Evolutionary conservation across 92 coral and sea anemone genomes (phyloP).

Genomic region (Nematostella vectensis): DNA sequence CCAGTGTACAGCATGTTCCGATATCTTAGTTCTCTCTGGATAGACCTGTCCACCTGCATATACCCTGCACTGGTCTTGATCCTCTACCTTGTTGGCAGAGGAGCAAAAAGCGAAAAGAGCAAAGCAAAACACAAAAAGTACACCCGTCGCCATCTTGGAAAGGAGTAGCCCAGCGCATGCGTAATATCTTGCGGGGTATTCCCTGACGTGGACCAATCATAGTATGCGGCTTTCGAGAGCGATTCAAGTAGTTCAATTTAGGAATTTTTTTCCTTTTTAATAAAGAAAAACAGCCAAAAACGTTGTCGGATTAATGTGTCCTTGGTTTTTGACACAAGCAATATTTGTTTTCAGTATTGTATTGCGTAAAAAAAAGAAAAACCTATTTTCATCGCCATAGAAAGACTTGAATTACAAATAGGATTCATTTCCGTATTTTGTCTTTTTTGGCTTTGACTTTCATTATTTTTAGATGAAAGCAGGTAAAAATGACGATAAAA

Average conservation of each 20-base stretch:
- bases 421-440: no score
- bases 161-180: slow-evolving; percentile 40
- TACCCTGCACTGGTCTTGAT: slow-evolving; percentile 76
- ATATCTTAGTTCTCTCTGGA: slow-evolving; percentile 75
- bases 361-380: no score
- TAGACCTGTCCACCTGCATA: slow-evolving; percentile 96
- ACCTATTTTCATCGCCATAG: no score
- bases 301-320: no score
- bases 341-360: no score
- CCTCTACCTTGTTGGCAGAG: slow-evolving; percentile 89
- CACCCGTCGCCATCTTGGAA: slow-evolving; percentile 33
- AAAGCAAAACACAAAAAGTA: slow-evolving; percentile 13
- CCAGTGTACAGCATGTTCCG: slow-evolving; percentile 97
- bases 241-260: not conserved
- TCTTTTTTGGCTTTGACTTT: no score
- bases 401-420: no score
- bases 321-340: no score
- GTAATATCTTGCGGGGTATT: slow-evolving; percentile 52
- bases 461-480: no score
- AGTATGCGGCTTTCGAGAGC: not conserved
- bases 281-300: no score
- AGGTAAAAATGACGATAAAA: no score
- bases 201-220: slow-evolving; percentile 98
- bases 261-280: no score
- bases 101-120: slow-evolving; percentile 29